Evolutionary conservation across 2,888 invertebrate species (phyloP).

Genomic region (Gymnosoma rotundatum): DNA sequence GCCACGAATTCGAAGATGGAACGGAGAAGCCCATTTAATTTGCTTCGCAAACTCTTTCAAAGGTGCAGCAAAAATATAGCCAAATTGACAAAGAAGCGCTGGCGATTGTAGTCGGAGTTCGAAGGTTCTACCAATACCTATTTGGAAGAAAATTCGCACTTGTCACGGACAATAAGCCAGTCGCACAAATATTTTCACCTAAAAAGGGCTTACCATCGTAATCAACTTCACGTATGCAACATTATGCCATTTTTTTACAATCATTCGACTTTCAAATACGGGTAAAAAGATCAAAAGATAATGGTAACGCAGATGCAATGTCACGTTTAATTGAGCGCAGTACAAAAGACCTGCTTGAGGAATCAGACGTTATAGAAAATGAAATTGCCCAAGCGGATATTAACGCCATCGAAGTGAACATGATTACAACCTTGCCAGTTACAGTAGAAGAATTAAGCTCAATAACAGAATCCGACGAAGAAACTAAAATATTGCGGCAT

Average conservation of each 20-base stretch:
- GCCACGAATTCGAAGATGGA: slow-evolving; percentile 76
- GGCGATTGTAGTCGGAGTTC: slow-evolving; percentile 70
- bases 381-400: slow-evolving; percentile 30
- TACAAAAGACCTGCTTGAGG: not conserved
- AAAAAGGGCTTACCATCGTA: slow-evolving; percentile 64
- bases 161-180: slow-evolving; percentile 52
- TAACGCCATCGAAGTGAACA: slow-evolving; percentile 38
- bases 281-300: slow-evolving; percentile 37
- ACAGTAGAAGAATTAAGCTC: slow-evolving; percentile 43
- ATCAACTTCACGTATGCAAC: slow-evolving; percentile 72
- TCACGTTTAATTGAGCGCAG: slow-evolving; percentile 27
- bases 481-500: slow-evolving; percentile 9
- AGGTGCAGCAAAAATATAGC: slow-evolving; percentile 49
- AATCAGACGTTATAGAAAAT: slow-evolving; percentile 36
- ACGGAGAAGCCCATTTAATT: slow-evolving; percentile 79
- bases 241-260: slow-evolving; percentile 67
- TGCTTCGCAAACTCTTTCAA: slow-evolving; percentile 75
- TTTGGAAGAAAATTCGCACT: slow-evolving; percentile 75
- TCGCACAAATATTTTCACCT: slow-evolving; percentile 67
- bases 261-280: slow-evolving; percentile 47
- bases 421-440: slow-evolving; percentile 54
- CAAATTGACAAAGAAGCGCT: slow-evolving; percentile 74
- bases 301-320: slow-evolving; percentile 50
- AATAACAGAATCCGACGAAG: slow-evolving; percentile 33
- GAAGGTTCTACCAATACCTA: slow-evolving; percentile 79